Evolutionary conservation across 2,113 vertebrate species (phyloP).

Genomic region (Otis tarda): DNA sequence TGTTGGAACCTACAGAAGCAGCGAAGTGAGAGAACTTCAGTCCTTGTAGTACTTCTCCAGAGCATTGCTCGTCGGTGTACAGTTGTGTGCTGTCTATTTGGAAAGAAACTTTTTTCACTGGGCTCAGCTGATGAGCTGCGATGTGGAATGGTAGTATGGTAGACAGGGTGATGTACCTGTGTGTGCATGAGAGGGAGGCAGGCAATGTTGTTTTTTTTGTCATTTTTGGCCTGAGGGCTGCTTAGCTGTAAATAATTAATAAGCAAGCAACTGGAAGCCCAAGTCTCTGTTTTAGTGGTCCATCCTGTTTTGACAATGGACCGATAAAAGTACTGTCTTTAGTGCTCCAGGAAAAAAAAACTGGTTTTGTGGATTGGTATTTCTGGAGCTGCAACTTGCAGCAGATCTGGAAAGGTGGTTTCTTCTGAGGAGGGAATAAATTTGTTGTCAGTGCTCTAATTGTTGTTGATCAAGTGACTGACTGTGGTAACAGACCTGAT

Average conservation of each 20-base stretch:
- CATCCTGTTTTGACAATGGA: neutral
- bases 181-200: neutral
- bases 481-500: neutral
- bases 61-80: neutral
- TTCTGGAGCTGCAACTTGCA: neutral
- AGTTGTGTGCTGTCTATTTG: neutral
- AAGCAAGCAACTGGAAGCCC: neutral
- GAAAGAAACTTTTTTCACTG: neutral
- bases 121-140: neutral
- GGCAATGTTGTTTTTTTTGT: neutral
- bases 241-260: neutral
- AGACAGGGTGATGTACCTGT: neutral
- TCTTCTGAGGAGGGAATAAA: neutral
- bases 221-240: neutral
- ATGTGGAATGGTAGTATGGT: neutral
- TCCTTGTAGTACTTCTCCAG: neutral
- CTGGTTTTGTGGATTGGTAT: neutral
- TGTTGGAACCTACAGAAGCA: fast-evolving
- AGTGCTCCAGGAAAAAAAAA: neutral
- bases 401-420: neutral
- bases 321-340: neutral
- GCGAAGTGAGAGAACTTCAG: neutral
- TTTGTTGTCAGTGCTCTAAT: neutral
- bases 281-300: neutral
- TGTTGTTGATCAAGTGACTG: neutral